Conservation (phyloP, 2,113 vertebrate species). For the Stegostoma tigrinum region DNA sequence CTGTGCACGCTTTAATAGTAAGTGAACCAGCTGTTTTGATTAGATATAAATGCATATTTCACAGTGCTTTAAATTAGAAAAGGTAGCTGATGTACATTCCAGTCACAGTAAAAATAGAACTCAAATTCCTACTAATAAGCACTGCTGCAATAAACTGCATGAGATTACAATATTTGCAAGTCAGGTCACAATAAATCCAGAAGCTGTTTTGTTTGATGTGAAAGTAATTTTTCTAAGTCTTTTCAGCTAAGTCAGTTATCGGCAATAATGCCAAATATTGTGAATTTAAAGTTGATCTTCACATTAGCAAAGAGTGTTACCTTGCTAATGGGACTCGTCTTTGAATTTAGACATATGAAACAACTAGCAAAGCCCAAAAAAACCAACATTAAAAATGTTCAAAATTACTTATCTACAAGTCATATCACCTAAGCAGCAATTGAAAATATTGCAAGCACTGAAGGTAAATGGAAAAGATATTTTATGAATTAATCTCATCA, state of each 20-base stretch:
- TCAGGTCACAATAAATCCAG: neutral
- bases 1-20: neutral
- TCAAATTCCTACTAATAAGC: too few relatives aligned
- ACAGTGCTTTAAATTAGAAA: neutral
- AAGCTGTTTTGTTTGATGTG: neutral
- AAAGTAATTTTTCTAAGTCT: neutral
- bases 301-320: neutral
- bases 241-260: neutral
- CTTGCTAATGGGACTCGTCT: neutral
- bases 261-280: neutral
- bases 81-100: neutral
- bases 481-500: neutral
- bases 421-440: neutral
- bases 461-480: neutral
- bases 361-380: neutral
- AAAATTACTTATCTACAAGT: neutral
- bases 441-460: neutral
- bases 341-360: neutral
- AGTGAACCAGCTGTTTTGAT: neutral
- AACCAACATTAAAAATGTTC: neutral
- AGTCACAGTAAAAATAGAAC: neutral
- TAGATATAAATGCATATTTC: neutral
- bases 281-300: neutral
- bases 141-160: neutral
- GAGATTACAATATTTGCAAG: neutral